These are phyloP conservation scores for Asteroscopus sphinx DNA, from an alignment of 2,888 invertebrate genomes.

Conservation along the genomic window DNA sequence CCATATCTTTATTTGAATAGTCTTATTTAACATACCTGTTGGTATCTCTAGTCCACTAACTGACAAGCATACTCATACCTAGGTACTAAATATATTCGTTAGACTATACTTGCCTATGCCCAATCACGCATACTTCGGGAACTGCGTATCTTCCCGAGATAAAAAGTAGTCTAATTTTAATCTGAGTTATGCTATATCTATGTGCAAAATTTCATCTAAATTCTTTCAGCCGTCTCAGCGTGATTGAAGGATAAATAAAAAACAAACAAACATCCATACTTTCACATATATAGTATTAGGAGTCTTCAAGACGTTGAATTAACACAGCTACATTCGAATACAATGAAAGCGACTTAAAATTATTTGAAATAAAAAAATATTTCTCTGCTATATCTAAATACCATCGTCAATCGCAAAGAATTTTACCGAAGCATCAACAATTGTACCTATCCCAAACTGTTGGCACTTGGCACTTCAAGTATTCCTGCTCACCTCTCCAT, in stretches of 20 bases:
- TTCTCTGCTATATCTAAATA: conserved; percentile 49
- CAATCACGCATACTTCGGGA: no score
- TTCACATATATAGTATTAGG: no score
- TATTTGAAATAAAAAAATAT: conserved; percentile 15
- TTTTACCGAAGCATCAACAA: conserved; percentile 60
- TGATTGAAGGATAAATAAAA: no score
- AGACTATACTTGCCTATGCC: no score
- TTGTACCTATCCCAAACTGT: conserved; percentile 71
- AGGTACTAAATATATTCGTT: conserved; percentile 1
- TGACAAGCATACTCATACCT: conserved; percentile 2
- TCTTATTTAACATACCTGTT: conserved; percentile 3
- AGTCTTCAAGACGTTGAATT: no score
- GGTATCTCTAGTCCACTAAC: conserved; percentile 2
- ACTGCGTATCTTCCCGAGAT: no score
- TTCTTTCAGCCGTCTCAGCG: no score
- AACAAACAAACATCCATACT: no score
- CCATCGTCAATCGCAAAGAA: conserved; percentile 56
- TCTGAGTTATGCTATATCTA: no score
- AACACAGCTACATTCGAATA: conserved; percentile 7
- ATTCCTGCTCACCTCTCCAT: conserved; percentile 71
- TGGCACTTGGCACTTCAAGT: conserved; percentile 73
- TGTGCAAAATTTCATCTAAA: no score
- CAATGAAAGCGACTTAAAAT: conserved; percentile 16
- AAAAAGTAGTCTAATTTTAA: no score
- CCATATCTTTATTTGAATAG: conserved; percentile 19